These are phyloP conservation scores for Anastrepha ludens DNA, from an alignment of 1,140 invertebrate species.

Conservation along the genomic window DNA sequence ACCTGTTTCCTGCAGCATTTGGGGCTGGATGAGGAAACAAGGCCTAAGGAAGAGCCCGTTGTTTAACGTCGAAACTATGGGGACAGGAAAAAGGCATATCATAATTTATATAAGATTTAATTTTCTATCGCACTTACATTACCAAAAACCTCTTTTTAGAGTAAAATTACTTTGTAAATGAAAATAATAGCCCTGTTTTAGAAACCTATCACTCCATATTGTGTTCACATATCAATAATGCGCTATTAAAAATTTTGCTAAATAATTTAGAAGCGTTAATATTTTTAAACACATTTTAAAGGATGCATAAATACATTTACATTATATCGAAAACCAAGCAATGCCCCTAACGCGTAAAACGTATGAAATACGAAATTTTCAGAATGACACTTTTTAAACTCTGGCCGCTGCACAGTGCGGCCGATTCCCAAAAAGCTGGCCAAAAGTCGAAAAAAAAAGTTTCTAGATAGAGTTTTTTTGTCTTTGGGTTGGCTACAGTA, in stretches of 20 bases:
- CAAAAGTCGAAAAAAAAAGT: too few species aligned
- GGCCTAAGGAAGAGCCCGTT: neutral
- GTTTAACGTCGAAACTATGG: neutral
- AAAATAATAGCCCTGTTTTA: conserved; percentile 20
- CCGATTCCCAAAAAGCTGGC: too few species aligned
- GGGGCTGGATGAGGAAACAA: conserved; percentile 66
- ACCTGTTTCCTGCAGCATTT: conserved; percentile 66
- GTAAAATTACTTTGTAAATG: conserved; percentile 32
- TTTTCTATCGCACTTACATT: conserved; percentile 5
- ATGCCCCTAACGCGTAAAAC: too few species aligned
- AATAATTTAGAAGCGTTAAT: neutral
- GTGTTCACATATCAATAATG: neutral
- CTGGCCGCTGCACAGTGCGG: too few species aligned
- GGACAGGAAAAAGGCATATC: neutral
- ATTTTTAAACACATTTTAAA: neutral
- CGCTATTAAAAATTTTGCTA: neutral
- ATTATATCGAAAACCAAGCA: too few species aligned
- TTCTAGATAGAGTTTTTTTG: too few species aligned
- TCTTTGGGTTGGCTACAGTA: too few species aligned
- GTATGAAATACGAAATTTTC: too few species aligned
- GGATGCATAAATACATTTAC: neutral
- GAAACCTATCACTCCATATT: neutral
- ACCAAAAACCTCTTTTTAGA: neutral
- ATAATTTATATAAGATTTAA: conserved; percentile 24
- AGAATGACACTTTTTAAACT: too few species aligned